These are phyloP conservation scores for Podiceps cristatus DNA, from an alignment of 2,113 vertebrate species.

Conservation along the genomic window DNA sequence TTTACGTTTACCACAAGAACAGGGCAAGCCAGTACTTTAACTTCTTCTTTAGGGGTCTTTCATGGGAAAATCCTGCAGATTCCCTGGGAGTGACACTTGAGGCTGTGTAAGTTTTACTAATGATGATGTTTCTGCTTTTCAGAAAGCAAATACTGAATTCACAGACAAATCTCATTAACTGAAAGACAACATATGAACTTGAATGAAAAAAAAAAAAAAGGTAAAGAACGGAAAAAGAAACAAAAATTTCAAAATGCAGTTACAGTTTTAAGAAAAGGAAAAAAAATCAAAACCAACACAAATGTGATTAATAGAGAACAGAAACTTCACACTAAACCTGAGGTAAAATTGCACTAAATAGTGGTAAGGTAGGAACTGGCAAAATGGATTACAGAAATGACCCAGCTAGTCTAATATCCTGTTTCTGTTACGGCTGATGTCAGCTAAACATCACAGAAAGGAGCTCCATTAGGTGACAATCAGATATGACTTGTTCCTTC, in stretches of 20 bases:
- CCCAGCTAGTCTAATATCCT: neutral
- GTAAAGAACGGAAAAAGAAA: neutral
- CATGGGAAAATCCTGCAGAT: neutral
- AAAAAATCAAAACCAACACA: neutral
- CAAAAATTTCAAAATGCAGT: neutral
- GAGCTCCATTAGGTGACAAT: neutral
- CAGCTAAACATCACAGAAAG: neutral
- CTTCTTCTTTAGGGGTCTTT: neutral
- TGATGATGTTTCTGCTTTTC: neutral
- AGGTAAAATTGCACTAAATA: neutral
- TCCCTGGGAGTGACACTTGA: neutral
- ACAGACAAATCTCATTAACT: neutral
- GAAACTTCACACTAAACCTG: neutral
- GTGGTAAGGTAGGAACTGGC: neutral
- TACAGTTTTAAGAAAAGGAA: neutral
- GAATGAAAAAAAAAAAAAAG: neutral
- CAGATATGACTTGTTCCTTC: neutral
- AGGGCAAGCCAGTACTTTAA: neutral
- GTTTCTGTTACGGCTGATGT: neutral
- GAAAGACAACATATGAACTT: neutral
- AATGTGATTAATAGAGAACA: neutral
- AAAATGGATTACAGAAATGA: neutral
- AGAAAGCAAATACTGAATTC: neutral
- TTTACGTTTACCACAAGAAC: neutral
- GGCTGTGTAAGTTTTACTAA: neutral